A percentile compares a stretch with the other conserved stretches of the same genome.
These are phyloP conservation scores for Schizopygopsis malacanthus DNA, from an alignment of 2,797 vertebrate genomes.

Conservation along the genomic window DNA sequence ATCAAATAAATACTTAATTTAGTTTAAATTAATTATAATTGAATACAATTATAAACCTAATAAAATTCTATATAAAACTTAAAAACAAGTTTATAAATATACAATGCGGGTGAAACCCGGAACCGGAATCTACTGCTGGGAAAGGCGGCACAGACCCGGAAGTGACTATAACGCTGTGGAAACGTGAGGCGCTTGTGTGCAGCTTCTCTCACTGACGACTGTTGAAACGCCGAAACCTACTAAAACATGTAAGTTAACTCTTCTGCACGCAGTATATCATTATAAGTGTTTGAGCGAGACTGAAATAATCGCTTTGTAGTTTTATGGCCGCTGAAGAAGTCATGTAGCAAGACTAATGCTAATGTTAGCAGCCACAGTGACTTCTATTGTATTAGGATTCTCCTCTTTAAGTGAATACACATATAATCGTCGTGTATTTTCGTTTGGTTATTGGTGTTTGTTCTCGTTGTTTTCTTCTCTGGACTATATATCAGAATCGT, in stretches of 20 bases:
- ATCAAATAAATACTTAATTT: too few species aligned
- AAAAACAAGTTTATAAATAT: not conserved
- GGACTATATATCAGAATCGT: not conserved
- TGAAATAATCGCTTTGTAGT: not conserved
- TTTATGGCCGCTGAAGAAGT: not conserved
- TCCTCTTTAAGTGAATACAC: not conserved
- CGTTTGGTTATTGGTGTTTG: not conserved
- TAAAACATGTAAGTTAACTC: constrained; percentile 33
- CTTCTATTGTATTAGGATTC: not conserved
- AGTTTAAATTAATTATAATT: not conserved
- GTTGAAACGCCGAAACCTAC: not conserved
- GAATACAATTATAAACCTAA: not conserved
- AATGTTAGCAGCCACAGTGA: constrained; percentile 19
- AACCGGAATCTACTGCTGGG: constrained; percentile 11
- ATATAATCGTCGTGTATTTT: not conserved
- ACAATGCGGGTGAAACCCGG: not conserved
- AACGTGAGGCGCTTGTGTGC: constrained; percentile 54
- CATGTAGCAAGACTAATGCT: constrained; percentile 1
- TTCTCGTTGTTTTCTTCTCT: not conserved
- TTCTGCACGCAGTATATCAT: not conserved
- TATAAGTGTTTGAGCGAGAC: not conserved
- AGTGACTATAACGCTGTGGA: constrained; percentile 55
- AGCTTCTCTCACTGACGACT: not conserved
- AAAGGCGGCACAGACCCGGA: constrained; percentile 65
- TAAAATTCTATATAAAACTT: not conserved